Conservation (phyloP, 2,888 invertebrate genomes). For the Aphodius sticticus region DNA sequence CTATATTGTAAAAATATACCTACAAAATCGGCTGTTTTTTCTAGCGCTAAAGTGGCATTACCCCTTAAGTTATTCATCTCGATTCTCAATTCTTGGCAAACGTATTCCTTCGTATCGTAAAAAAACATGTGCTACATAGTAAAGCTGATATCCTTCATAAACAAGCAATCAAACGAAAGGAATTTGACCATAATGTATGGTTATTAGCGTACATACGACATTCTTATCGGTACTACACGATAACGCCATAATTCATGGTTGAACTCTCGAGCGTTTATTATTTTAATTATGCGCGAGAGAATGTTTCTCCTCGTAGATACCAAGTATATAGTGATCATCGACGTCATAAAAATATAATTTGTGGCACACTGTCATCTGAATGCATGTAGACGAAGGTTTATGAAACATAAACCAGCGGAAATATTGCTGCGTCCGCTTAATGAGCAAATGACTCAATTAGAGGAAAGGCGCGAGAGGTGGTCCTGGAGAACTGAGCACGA, state of each 20-base stretch:
- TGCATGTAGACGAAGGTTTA: neutral
- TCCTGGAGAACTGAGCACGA: neutral
- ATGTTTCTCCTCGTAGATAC: neutral
- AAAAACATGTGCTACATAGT: no score
- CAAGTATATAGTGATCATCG: neutral
- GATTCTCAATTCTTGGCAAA: no score
- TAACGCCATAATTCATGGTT: neutral
- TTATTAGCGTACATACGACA: neutral
- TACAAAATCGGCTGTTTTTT: no score
- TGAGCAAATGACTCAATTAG: conserved; percentile 22
- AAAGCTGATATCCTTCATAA: no score
- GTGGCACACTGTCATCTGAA: neutral
- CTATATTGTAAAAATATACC: no score
- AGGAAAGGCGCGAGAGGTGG: conserved; percentile 4
- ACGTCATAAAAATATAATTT: neutral
- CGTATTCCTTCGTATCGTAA: no score
- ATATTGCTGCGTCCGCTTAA: conserved; percentile 16
- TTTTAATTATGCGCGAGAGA: neutral
- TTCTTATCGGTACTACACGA: neutral
- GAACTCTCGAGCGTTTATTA: neutral
- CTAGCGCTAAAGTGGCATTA: no score
- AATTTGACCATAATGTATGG: neutral
- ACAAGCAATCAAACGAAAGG: no score
- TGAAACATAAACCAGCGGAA: neutral
- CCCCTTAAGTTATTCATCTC: no score